These are phyloP conservation scores for Falco cherrug DNA, from an alignment of 2,797 vertebrate genomes.

Conservation along the genomic window DNA sequence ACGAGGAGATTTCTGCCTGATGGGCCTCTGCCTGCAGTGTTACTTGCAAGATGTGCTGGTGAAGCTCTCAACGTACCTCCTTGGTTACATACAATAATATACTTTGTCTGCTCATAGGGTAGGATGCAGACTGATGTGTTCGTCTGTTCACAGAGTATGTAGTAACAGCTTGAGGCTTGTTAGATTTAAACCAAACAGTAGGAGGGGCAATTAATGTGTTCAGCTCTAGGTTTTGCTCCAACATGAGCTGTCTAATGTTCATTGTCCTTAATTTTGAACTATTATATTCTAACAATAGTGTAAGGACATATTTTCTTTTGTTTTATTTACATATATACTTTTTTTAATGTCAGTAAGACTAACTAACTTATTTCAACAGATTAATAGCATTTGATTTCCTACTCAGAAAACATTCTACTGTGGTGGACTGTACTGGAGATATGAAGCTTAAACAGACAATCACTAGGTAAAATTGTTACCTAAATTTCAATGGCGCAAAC, in stretches of 20 bases:
- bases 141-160: background rate
- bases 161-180: background rate
- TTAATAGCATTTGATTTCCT: background rate
- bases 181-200: background rate
- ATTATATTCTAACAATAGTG: background rate
- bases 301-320: background rate
- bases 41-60: background rate
- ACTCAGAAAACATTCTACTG: background rate
- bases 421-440: background rate
- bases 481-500: background rate
- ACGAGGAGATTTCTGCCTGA: background rate
- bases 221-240: background rate
- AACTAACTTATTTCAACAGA: background rate
- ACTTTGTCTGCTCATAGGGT: background rate
- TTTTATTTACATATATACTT: background rate
- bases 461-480: background rate
- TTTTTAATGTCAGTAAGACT: background rate
- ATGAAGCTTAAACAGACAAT: background rate
- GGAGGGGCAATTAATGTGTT: background rate
- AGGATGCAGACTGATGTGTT: background rate
- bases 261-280: background rate
- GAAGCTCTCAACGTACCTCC: background rate
- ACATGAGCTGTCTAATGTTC: background rate
- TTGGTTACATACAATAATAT: background rate
- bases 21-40: background rate